These are phyloP conservation scores for Polydrusus tereticollis DNA, from an alignment of 2,888 invertebrate genomes.

Conservation along the genomic window DNA sequence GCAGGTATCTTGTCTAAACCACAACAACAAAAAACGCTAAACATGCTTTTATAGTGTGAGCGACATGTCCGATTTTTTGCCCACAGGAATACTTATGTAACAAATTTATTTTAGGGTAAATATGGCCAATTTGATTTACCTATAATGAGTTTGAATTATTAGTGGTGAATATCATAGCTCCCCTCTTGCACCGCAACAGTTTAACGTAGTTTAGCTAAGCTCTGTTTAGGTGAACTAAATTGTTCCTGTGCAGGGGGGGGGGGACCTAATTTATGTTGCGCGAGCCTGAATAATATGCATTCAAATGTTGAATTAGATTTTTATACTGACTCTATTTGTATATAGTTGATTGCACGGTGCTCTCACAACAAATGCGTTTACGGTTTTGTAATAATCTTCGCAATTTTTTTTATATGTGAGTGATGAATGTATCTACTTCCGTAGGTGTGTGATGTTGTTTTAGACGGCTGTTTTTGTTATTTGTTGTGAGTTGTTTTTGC, in stretches of 20 bases:
- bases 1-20: no score
- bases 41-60: no score
- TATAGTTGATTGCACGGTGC: constrained; percentile 10
- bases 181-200: no score
- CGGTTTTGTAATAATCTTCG: constrained; percentile 5
- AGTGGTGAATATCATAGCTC: no score
- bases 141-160: background rate
- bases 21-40: no score
- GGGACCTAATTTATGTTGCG: background rate
- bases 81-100: no score
- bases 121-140: background rate
- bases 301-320: constrained; percentile 10
- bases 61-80: no score
- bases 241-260: no score
- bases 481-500: constrained; percentile 8
- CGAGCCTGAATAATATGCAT: background rate
- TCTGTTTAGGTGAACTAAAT: background rate
- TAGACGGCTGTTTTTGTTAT: constrained; percentile 12
- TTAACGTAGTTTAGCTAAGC: no score
- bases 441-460: constrained; percentile 6
- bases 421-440: background rate
- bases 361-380: background rate
- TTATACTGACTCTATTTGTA: constrained; percentile 28
- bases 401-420: constrained; percentile 2
- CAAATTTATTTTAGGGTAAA: background rate